A percentile compares a stretch with the other conserved stretches of the same genome.
These are phyloP conservation scores for Barbus barbus DNA, from an alignment of 2,113 vertebrate genomes.

Conservation along the genomic window DNA sequence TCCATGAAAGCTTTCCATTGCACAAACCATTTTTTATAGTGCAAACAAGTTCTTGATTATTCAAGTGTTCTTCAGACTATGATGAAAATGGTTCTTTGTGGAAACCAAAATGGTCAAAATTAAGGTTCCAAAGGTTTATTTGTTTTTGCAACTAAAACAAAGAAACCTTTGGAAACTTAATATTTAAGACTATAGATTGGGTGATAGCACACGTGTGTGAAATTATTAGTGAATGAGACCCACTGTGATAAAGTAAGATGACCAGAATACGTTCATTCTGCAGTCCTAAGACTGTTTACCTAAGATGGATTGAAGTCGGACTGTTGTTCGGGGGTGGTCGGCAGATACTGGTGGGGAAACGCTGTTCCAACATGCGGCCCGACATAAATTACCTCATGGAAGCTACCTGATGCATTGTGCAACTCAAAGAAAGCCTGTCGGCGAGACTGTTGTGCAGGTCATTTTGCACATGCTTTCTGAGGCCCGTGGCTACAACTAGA, in stretches of 20 bases:
- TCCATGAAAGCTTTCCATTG: too few species aligned
- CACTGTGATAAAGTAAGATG: not conserved
- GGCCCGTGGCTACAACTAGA: slow-evolving; percentile 22
- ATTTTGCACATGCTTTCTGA: slow-evolving; percentile 30
- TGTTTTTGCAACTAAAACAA: too few species aligned
- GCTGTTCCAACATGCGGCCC: slow-evolving; percentile 18
- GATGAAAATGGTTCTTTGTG: too few species aligned
- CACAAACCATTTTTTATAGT: too few species aligned
- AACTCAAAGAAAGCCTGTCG: slow-evolving; percentile 39
- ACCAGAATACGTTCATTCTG: not conserved
- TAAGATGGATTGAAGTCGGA: not conserved
- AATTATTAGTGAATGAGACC: not conserved
- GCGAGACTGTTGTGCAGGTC: slow-evolving; percentile 21
- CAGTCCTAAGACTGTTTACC: not conserved
- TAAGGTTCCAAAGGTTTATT: too few species aligned
- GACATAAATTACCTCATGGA: slow-evolving; percentile 45
- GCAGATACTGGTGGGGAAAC: slow-evolving; percentile 44
- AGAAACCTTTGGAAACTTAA: too few species aligned
- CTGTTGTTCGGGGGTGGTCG: not conserved
- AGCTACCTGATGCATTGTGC: slow-evolving; percentile 32
- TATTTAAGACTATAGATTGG: too few species aligned
- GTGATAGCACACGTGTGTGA: too few species aligned
- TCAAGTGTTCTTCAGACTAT: too few species aligned
- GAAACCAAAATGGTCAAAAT: too few species aligned
- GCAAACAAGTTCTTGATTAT: too few species aligned